Evolutionary conservation across 1,140 invertebrate species (phyloP).

Genomic region (Pteromalus puparum): DNA sequence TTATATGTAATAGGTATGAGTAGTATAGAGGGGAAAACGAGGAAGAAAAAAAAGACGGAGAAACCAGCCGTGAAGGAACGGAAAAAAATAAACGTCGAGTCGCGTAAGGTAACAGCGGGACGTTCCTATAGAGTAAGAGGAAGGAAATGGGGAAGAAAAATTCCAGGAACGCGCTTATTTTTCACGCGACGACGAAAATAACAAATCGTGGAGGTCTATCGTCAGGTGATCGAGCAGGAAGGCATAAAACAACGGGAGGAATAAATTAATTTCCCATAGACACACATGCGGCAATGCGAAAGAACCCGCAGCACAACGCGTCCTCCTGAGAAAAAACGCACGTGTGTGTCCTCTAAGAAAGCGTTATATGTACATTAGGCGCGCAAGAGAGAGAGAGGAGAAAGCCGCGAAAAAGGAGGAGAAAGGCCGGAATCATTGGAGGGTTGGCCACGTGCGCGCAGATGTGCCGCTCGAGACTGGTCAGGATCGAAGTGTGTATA

Average conservation of each 20-base stretch:
- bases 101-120: background rate
- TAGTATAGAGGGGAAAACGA: background rate
- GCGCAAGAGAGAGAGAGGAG: background rate
- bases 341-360: background rate
- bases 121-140: background rate
- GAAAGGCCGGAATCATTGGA: constrained; percentile 48
- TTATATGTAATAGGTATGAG: background rate
- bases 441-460: background rate
- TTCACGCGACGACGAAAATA: background rate
- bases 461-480: background rate
- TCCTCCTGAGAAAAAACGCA: background rate
- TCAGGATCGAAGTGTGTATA: background rate
- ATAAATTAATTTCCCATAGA: background rate
- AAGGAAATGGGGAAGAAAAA: background rate
- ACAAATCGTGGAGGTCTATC: background rate
- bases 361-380: background rate
- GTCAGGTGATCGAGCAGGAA: background rate
- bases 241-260: background rate
- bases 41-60: background rate
- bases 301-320: too few relatives aligned
- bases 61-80: background rate
- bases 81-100: background rate
- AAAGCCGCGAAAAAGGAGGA: constrained; percentile 42
- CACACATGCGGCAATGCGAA: too few relatives aligned
- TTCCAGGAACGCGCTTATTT: background rate